A percentile compares a stretch with the other conserved stretches of the same genome.
Evolutionary conservation across 2,113 vertebrate species (phyloP).

Genomic region (Oncorhynchus mykiss): DNA sequence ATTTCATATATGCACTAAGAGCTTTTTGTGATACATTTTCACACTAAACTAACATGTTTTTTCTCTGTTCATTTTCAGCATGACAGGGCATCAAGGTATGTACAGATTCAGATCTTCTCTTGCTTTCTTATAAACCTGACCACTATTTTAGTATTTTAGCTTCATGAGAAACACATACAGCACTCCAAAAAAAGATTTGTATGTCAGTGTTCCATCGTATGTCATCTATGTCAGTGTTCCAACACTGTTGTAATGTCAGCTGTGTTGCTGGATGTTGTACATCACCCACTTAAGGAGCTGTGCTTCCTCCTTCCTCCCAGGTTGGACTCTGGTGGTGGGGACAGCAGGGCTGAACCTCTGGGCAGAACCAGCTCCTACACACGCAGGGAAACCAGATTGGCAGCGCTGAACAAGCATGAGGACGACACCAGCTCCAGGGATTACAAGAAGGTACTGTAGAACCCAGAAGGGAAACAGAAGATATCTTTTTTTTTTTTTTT

Average conservation of each 20-base stretch:
- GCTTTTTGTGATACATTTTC: not conserved
- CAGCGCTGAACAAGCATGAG: slow-evolving; percentile 74
- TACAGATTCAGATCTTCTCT: slow-evolving; percentile 10
- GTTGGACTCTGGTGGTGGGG: slow-evolving; percentile 80
- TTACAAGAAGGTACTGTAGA: slow-evolving; percentile 50
- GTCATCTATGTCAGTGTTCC: too few relatives aligned
- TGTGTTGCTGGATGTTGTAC: not conserved
- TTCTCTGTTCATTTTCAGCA: slow-evolving; percentile 7
- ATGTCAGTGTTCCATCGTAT: too few relatives aligned
- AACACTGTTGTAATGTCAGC: not conserved
- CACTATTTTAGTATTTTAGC: not conserved
- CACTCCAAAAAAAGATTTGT: too few relatives aligned
- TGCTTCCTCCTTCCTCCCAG: slow-evolving; percentile 59
- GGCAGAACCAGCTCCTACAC: slow-evolving; percentile 81
- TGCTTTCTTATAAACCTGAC: not conserved
- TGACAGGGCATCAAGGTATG: slow-evolving; percentile 84
- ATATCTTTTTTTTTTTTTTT: too few relatives aligned
- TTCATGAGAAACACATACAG: not conserved
- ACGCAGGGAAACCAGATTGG: slow-evolving; percentile 84
- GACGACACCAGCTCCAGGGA: slow-evolving; percentile 72
- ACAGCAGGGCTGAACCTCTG: slow-evolving; percentile 77
- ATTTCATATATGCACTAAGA: not conserved
- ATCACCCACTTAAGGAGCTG: slow-evolving; percentile 18
- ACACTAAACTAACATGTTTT: not conserved
- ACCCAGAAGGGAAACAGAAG: not conserved